A percentile compares a stretch with the other conserved stretches of the same genome.
phyloP scores from a whole-genome alignment of 1,140 invertebrate species.

The Sitophilus oryzae region DNA sequence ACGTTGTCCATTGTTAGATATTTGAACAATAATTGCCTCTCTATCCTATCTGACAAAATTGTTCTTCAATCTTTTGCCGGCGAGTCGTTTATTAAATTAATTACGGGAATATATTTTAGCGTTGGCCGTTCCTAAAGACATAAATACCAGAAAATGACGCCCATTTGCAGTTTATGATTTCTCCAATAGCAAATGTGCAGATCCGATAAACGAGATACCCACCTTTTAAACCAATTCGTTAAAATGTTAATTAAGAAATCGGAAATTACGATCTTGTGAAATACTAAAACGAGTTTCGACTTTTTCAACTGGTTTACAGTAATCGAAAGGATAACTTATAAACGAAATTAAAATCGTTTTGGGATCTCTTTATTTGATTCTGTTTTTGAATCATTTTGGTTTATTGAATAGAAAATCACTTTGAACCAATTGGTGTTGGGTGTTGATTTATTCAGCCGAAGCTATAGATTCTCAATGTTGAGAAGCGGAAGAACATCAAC shows the following conservation, averaged over 20 bases:
- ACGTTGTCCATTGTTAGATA: neutral
- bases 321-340: too few relatives aligned
- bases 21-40: neutral
- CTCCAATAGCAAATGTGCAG: constrained; percentile 21
- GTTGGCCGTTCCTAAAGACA: constrained; percentile 14
- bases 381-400: too few relatives aligned
- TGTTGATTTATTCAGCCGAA: too few relatives aligned
- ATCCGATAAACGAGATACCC: constrained; percentile 12
- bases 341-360: too few relatives aligned
- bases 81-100: neutral
- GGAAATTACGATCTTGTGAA: constrained; percentile 1
- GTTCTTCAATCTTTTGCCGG: neutral
- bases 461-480: too few relatives aligned
- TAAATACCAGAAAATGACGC: constrained; percentile 15
- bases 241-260: constrained; percentile 19
- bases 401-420: too few relatives aligned
- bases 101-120: constrained; percentile 13
- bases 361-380: too few relatives aligned
- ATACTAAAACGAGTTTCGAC: too few relatives aligned
- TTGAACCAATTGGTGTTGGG: too few relatives aligned
- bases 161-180: constrained; percentile 23
- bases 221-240: constrained; percentile 12
- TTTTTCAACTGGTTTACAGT: too few relatives aligned
- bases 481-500: too few relatives aligned
- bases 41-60: too few relatives aligned